Conservation (phyloP, 2,113 vertebrate species). For the Gasterosteus aculeatus region DNA sequence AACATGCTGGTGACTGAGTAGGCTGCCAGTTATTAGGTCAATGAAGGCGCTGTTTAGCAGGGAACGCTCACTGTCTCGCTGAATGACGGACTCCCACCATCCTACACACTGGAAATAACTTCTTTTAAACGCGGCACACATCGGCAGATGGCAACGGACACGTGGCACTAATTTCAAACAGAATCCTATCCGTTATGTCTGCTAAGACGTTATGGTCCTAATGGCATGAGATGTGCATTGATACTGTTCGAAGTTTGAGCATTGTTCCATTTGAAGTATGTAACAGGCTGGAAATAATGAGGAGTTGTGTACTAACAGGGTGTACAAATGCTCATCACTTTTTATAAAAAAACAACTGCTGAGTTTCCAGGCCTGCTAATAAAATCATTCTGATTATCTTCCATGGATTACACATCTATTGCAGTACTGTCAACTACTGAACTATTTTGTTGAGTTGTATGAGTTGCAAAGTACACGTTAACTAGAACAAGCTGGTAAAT, state of each 20-base stretch:
- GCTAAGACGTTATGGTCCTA: not conserved
- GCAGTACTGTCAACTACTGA: not conserved
- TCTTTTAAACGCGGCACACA: constrained; percentile 66
- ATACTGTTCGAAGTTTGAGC: constrained; percentile 19
- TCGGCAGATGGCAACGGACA: constrained; percentile 65
- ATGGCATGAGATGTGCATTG: constrained; percentile 10
- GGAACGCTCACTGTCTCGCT: constrained; percentile 70
- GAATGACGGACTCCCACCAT: constrained; percentile 74
- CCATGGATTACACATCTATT: constrained; percentile 13
- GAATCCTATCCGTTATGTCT: constrained; percentile 38
- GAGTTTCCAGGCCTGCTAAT: constrained; percentile 15
- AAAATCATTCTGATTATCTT: constrained; percentile 36
- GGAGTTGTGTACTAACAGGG: constrained; percentile 20
- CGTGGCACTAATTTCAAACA: constrained; percentile 28
- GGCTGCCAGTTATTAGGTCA: constrained; percentile 85
- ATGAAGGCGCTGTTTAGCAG: constrained; percentile 80
- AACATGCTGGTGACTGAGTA: constrained; percentile 81
- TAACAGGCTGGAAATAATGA: constrained; percentile 30
- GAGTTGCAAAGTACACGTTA: constrained; percentile 45
- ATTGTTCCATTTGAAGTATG: constrained; percentile 14
- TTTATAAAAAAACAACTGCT: constrained; percentile 23
- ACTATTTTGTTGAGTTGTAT: constrained; percentile 31
- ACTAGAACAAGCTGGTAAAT: constrained; percentile 52
- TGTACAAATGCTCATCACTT: constrained; percentile 8
- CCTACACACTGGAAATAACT: constrained; percentile 73